Conservation (phyloP, 2,113 vertebrate species). For the Carollia perspicillata region DNA sequence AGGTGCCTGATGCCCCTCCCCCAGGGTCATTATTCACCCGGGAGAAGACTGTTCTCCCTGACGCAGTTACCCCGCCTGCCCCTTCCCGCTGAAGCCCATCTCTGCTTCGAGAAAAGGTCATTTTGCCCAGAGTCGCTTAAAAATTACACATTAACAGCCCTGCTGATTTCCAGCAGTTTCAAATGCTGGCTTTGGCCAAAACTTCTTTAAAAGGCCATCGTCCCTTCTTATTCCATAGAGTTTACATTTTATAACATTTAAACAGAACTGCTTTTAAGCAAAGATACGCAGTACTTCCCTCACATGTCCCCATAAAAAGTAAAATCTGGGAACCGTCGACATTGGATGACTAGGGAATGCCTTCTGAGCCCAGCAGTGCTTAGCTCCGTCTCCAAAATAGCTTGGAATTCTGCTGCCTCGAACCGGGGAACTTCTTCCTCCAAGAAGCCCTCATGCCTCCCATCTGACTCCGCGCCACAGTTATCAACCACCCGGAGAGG, state of each 20-base stretch:
- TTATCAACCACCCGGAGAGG: not conserved
- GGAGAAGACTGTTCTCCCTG: not conserved
- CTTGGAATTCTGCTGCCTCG: not conserved
- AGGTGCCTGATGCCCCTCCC: not conserved
- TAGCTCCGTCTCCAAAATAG: not conserved
- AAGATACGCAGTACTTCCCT: constrained; percentile 61
- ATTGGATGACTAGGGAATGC: not conserved
- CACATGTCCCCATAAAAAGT: constrained; percentile 62
- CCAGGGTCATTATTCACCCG: not conserved
- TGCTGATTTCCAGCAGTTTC: constrained; percentile 24
- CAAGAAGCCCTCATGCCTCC: not conserved
- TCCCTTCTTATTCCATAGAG: constrained; percentile 38
- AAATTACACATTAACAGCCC: constrained; percentile 15
- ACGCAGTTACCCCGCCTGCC: not conserved
- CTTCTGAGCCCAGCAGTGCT: not conserved
- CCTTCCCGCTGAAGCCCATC: not conserved
- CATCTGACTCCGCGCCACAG: accelerated
- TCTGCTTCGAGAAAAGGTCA: constrained; percentile 35
- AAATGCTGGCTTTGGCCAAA: constrained; percentile 36
- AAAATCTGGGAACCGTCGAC: constrained; percentile 32
- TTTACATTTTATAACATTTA: constrained; percentile 65
- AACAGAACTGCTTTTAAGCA: constrained; percentile 54
- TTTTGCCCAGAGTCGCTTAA: constrained; percentile 13
- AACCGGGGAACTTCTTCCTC: not conserved
- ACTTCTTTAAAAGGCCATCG: constrained; percentile 63